Percentiles rank a stretch among this genome's conserved stretches.
Conservation (phyloP, 1,140 invertebrate genomes). For the Saxidomus purpurata region DNA sequence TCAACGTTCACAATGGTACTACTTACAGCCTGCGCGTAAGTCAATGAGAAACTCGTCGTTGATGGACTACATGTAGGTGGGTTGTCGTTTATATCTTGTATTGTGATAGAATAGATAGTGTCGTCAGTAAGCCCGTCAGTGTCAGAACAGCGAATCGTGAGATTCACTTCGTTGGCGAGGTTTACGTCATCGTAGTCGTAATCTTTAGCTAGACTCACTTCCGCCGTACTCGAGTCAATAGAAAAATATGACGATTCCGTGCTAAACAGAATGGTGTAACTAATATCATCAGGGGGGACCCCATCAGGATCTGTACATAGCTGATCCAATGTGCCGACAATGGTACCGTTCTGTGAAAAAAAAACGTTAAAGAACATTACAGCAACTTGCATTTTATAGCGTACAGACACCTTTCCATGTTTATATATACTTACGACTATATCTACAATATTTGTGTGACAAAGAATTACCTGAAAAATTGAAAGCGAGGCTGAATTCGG, state of each 20-base stretch:
- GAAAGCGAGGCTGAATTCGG: too few relatives aligned
- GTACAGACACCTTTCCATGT: too few relatives aligned
- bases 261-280: constrained; percentile 44
- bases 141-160: constrained; percentile 58
- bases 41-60: constrained; percentile 15
- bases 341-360: constrained; percentile 4
- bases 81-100: constrained; percentile 58
- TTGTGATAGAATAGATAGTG: constrained; percentile 21
- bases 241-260: constrained; percentile 45
- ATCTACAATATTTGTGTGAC: too few relatives aligned
- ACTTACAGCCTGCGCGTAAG: constrained; percentile 29
- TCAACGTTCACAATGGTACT: constrained; percentile 9
- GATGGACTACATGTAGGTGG: constrained; percentile 27
- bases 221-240: constrained; percentile 1
- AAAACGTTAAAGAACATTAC: background rate
- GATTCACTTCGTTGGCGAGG: constrained; percentile 49
- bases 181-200: constrained; percentile 48
- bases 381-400: too few relatives aligned
- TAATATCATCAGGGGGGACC: constrained; percentile 26
- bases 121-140: constrained; percentile 22
- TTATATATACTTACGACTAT: too few relatives aligned
- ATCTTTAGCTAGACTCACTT: constrained; percentile 5
- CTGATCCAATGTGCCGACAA: constrained; percentile 26
- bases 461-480: too few relatives aligned
- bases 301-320: constrained; percentile 38